Conservation (phyloP, 2,888 invertebrate species). For the Agrypnus murinus region DNA sequence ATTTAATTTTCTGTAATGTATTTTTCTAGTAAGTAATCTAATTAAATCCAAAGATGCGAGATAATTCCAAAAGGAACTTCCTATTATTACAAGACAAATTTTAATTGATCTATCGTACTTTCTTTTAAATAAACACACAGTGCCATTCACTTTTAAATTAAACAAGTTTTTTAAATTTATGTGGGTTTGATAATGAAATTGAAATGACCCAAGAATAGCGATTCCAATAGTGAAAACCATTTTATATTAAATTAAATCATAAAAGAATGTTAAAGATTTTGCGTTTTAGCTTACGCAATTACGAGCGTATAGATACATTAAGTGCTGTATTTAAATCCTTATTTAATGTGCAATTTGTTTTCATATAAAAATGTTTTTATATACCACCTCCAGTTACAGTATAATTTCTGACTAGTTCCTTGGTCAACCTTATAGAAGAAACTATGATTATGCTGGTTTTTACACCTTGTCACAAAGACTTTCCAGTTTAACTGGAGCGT, state of each 20-base stretch:
- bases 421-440: conserved; percentile 26
- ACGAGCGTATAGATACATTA: no score
- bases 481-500: conserved; percentile 26
- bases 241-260: not conserved
- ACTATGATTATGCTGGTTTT: conserved; percentile 25
- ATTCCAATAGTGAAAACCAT: not conserved
- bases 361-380: conserved; percentile 11
- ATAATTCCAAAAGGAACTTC: no score
- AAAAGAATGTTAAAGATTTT: no score
- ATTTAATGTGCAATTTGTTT: conserved; percentile 15
- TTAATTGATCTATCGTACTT: no score
- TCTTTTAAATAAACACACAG: not conserved
- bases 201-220: not conserved
- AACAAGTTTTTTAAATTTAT: not conserved
- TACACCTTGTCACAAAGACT: conserved; percentile 27
- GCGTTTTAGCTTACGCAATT: no score
- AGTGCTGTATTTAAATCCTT: not conserved
- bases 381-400: no score
- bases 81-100: no score
- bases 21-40: no score
- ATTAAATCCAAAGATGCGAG: no score
- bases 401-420: conserved; percentile 1
- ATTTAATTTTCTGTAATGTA: no score
- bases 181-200: not conserved
- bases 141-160: conserved; percentile 1